Base-by-base conservation (phyloP, 53 echinoderm and acorn worm genomes). In the Holothuria scabra region DNA sequence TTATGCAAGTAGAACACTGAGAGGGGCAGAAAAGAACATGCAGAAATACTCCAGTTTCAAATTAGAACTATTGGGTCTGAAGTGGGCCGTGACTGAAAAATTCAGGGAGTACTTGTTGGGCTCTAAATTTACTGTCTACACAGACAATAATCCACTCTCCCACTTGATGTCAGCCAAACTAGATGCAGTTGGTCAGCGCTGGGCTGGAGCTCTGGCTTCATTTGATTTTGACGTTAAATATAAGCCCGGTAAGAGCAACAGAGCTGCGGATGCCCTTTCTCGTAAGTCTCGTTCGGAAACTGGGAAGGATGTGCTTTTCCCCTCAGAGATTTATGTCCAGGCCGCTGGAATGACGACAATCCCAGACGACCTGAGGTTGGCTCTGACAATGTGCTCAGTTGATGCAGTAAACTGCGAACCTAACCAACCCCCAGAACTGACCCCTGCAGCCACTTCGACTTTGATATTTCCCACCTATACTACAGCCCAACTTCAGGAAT, bases 11-110 rank as follows among this genome's bases (percentile, higher is more conserved):
- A 28, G 88, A 1, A 60, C 82, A 9, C 64, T 83, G 34, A 28
- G 88, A 52, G 82, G 82, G 25, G 59, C 88, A 13, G 88, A 88
- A 64, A 88, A 32, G 22, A 88, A 83, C 46, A 83, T 83, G 88
- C 61, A 87, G 18, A 81, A 44, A 44, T 87, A 87, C 62, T 81
- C 81, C 21, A 81, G 81, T 55, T 70, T 81, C 71, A 87, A 87
- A 57, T 34, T 87, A 28, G 82, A 87, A 33, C 35, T 87, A 8
- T 48, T 49, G 13, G 87, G 37, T 2, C 18, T 70, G 22, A 87
- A 87, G 24, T 86, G 68, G 76, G 76, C 76, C 12, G 30, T 76
- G 11, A 76, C 55, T 44, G 76, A 76, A 18, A 76, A 76, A 23
- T 76, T 76, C 38, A 48, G 76, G 26, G 76, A 76, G 24, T 76